Conservation (phyloP, 2,113 vertebrate genomes). For the Turnix velox region DNA sequence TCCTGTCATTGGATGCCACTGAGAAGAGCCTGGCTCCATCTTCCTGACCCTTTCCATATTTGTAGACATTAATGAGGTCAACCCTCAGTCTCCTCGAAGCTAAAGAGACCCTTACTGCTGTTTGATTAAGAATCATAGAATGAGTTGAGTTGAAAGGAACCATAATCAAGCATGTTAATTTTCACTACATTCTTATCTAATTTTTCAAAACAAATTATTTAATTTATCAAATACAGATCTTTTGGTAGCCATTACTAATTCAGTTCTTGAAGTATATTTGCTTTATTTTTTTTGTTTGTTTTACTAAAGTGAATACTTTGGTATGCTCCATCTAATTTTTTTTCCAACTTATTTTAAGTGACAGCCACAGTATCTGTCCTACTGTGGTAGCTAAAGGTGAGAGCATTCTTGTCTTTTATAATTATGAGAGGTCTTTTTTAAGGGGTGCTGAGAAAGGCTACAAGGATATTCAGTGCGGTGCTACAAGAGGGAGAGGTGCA, state of each 20-base stretch:
- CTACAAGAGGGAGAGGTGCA: conserved; percentile 43
- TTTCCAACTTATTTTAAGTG: neutral
- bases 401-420: conserved; percentile 27
- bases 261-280: neutral
- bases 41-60: too few species aligned
- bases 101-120: neutral
- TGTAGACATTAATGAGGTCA: too few species aligned
- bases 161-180: neutral
- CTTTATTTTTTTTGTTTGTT: too few species aligned
- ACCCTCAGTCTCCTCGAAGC: too few species aligned
- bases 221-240: neutral
- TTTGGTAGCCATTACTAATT: neutral
- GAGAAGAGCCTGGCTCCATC: too few species aligned
- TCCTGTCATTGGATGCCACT: too few species aligned
- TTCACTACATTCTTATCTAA: neutral
- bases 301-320: neutral
- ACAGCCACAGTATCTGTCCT: neutral
- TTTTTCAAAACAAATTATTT: neutral
- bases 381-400: conserved; percentile 6
- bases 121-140: neutral
- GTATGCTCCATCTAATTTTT: neutral
- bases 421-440: conserved; percentile 61
- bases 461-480: conserved; percentile 29
- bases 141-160: too few species aligned
- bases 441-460: conserved; percentile 36